Evolutionary conservation across 2,888 invertebrate species (phyloP).

Genomic region (Physocephala rufipes): DNA sequence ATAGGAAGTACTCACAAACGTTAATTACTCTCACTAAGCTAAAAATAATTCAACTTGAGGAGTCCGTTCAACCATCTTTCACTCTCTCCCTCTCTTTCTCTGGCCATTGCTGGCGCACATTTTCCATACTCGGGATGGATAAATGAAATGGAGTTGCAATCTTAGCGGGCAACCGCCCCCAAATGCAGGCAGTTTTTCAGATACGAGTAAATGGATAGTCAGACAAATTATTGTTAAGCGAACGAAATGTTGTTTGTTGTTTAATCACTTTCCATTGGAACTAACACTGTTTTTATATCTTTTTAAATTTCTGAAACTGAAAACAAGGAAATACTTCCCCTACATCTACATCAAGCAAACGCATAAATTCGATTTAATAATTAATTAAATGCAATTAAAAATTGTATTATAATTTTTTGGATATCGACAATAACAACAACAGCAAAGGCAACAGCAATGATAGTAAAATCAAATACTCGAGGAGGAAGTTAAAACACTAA

Average conservation of each 20-base stretch:
- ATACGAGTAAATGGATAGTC: no score
- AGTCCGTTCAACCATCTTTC: constrained; percentile 7
- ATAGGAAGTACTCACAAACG: constrained; percentile 6
- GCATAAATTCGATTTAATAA: constrained; percentile 40
- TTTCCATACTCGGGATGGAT: background rate
- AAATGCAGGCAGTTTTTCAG: background rate
- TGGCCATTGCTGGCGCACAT: no score
- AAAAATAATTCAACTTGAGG: constrained; percentile 28
- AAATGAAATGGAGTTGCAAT: constrained; percentile 5
- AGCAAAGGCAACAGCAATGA: constrained; percentile 11
- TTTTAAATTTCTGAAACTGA: constrained; percentile 26
- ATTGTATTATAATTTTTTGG: constrained; percentile 32
- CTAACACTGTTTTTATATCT: background rate
- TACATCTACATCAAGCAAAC: constrained; percentile 34
- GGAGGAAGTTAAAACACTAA: background rate
- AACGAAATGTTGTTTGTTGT: no score
- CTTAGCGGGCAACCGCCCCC: background rate
- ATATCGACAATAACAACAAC: constrained; percentile 23
- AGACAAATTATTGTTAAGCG: background rate
- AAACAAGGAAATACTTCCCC: constrained; percentile 39
- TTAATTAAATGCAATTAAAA: constrained; percentile 41
- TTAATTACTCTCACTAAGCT: constrained; percentile 30
- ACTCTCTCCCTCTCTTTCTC: background rate
- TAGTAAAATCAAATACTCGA: background rate
- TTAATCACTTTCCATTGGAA: no score